Evolutionary conservation across 2,797 vertebrate genomes (phyloP).

Genomic region (Luscinia megarhynchos): DNA sequence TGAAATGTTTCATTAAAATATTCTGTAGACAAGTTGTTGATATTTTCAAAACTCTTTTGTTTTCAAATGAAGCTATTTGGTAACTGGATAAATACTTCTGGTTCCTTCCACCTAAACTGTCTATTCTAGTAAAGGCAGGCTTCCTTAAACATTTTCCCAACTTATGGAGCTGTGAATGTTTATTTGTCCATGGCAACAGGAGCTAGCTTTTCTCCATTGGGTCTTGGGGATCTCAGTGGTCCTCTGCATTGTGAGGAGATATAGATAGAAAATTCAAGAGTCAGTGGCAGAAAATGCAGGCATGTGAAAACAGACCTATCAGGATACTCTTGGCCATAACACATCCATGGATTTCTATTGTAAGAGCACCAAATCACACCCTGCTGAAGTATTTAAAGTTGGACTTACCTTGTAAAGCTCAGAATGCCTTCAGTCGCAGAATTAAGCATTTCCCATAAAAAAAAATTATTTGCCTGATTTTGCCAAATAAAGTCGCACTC

Average conservation of each 20-base stretch:
- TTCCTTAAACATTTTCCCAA: not conserved
- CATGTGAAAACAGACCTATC: not conserved
- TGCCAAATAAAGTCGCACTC: not conserved
- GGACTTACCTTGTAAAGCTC: not conserved
- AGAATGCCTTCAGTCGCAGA: not conserved
- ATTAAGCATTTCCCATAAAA: not conserved
- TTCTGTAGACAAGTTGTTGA: not conserved
- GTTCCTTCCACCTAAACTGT: not conserved
- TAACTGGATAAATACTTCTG: not conserved
- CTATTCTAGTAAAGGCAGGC: not conserved
- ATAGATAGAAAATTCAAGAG: not conserved
- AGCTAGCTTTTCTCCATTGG: not conserved
- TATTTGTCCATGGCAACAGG: not conserved
- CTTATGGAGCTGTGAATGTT: not conserved
- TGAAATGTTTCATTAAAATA: not conserved
- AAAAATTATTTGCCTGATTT: not conserved
- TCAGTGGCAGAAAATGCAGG: not conserved
- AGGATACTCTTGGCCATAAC: not conserved
- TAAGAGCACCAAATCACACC: not conserved
- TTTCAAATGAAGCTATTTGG: not conserved
- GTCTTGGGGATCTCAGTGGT: not conserved
- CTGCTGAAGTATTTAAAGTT: not conserved
- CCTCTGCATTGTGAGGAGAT: not conserved
- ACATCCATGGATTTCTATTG: not conserved
- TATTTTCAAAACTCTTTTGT: slow-evolving; percentile 17